Conservation (phyloP, 1,140 invertebrate genomes). For the Campoletis sonorensis region DNA sequence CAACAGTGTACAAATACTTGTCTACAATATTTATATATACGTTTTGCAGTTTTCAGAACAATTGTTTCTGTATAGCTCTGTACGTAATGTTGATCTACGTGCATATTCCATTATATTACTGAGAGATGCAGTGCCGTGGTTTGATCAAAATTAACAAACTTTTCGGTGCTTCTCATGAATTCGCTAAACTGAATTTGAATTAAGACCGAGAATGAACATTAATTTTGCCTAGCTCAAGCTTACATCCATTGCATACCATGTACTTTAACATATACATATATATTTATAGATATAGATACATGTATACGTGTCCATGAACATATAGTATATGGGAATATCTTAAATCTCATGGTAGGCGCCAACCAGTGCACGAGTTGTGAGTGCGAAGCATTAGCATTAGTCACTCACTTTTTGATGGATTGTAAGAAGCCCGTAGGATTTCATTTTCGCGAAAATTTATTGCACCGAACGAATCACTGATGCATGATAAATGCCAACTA, state of each 20-base stretch:
- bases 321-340: slow-evolving; percentile 10
- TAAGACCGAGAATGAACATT: slow-evolving; percentile 35
- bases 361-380: neutral
- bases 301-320: neutral
- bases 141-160: slow-evolving; percentile 42
- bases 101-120: slow-evolving; percentile 18
- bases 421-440: slow-evolving; percentile 17
- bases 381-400: slow-evolving; percentile 27
- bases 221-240: slow-evolving; percentile 27
- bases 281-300: no score
- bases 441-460: slow-evolving; percentile 13
- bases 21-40: neutral
- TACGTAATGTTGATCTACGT: neutral
- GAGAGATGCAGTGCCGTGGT: slow-evolving; percentile 12
- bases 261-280: neutral
- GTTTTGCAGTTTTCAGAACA: neutral
- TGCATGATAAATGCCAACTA: neutral
- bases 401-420: slow-evolving; percentile 26
- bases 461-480: neutral
- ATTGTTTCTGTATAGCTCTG: neutral
- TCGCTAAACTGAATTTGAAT: slow-evolving; percentile 42
- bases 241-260: slow-evolving; percentile 14
- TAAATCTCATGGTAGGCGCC: neutral
- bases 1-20: neutral
- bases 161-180: slow-evolving; percentile 42